A percentile compares a stretch with the other conserved stretches of the same genome.
phyloP scores from a whole-genome alignment of 2,113 vertebrate genomes.

The Tamias sibiricus region DNA sequence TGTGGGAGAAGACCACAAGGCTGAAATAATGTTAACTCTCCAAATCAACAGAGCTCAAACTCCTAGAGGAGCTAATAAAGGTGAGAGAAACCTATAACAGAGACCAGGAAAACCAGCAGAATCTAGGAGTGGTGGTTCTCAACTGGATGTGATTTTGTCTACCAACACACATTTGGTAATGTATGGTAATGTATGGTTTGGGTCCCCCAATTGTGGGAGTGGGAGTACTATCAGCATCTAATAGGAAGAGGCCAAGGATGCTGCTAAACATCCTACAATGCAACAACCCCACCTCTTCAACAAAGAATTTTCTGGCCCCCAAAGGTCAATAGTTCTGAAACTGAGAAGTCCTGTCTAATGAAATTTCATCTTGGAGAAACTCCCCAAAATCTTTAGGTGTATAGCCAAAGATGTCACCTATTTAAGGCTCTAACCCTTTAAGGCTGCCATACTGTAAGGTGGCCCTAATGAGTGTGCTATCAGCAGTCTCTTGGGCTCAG shows the following conservation, averaged over 20 bases:
- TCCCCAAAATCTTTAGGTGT: background rate
- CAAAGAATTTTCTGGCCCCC: background rate
- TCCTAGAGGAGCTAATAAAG: background rate
- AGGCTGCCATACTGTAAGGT: background rate
- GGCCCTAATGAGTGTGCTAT: background rate
- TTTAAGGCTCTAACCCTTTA: background rate
- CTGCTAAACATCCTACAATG: background rate
- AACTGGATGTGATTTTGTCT: background rate
- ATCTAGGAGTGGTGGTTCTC: background rate
- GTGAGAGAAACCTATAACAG: background rate
- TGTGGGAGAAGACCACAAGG: background rate
- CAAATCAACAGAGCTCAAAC: background rate
- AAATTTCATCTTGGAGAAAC: constrained; percentile 13
- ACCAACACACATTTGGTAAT: background rate
- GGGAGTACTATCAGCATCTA: background rate
- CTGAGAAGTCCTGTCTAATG: background rate
- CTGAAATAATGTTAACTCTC: constrained; percentile 19
- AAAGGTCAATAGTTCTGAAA: background rate
- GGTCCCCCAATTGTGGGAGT: background rate
- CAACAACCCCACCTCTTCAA: background rate
- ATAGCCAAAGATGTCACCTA: background rate
- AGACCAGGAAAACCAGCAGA: background rate
- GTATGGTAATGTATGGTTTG: background rate
- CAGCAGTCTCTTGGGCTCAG: background rate
- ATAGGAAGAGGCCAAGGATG: background rate